Evolutionary conservation across 1,140 invertebrate species (phyloP).

Genomic region (Tyrophagus putrescentiae): DNA sequence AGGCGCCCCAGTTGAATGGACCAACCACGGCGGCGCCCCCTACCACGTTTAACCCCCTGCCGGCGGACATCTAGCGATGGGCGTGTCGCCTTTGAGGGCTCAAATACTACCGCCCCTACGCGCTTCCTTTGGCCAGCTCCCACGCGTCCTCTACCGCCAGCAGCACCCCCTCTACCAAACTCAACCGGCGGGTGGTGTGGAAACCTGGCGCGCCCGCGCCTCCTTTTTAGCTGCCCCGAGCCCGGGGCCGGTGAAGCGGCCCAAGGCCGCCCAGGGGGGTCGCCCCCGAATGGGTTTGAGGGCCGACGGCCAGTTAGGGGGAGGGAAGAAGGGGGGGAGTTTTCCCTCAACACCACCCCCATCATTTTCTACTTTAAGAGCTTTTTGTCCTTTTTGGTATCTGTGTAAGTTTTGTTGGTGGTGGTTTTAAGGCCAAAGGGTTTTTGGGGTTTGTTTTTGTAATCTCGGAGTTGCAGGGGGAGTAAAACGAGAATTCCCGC

Average conservation of each 20-base stretch:
- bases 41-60: background rate
- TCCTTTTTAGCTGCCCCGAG: conserved; percentile 58
- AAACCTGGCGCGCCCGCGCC: conserved; percentile 44
- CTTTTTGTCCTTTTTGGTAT: no score
- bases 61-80: conserved; percentile 23
- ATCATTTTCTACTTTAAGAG: no score
- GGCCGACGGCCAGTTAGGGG: no score
- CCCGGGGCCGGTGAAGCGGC: conserved; percentile 53
- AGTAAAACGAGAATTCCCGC: no score
- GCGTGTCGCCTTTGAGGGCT: conserved; percentile 30
- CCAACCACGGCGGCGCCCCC: background rate
- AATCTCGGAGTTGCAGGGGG: no score
- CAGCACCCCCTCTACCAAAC: background rate
- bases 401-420: no score
- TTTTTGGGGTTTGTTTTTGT: no score
- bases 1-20: conserved; percentile 29
- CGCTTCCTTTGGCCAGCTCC: conserved; percentile 11
- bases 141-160: background rate
- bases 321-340: no score
- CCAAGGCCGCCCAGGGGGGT: conserved; percentile 44
- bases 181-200: conserved; percentile 2
- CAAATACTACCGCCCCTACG: conserved; percentile 33
- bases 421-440: no score
- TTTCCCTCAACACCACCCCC: no score
- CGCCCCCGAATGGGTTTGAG: conserved; percentile 22